Conservation (phyloP, 2,888 invertebrate genomes). For the Kuschelorhynchus macadamiae region DNA sequence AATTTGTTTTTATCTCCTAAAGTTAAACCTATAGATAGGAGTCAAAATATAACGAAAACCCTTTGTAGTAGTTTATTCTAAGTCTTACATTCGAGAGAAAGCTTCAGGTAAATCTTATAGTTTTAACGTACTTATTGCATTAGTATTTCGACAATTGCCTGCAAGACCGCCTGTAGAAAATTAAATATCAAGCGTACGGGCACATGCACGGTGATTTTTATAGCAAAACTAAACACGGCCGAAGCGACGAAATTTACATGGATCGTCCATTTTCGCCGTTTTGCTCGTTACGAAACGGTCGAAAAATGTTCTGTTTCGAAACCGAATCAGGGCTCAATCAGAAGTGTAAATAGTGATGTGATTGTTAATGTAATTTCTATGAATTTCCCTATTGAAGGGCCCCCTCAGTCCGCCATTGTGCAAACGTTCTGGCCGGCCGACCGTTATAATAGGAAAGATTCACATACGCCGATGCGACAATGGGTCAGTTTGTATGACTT, state of each 20-base stretch:
- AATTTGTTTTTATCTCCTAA: too few species aligned
- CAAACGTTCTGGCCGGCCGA: conserved; percentile 60
- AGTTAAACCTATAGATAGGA: too few species aligned
- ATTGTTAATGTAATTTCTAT: conserved; percentile 69
- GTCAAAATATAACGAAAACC: too few species aligned
- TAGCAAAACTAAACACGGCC: conserved; percentile 42
- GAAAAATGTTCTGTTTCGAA: conserved; percentile 41
- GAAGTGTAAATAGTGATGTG: conserved; percentile 68
- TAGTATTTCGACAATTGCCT: too few species aligned
- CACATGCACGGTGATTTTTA: conserved; percentile 24
- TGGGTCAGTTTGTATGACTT: conserved; percentile 60
- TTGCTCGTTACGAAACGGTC: conserved; percentile 47
- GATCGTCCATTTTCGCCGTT: conserved; percentile 26
- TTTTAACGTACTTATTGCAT: too few species aligned
- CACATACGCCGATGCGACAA: conserved; percentile 62
- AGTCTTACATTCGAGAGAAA: too few species aligned
- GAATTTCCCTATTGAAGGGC: conserved; percentile 67
- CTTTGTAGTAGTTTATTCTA: too few species aligned
- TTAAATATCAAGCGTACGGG: background rate
- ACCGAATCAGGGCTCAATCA: conserved; percentile 61
- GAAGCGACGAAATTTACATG: conserved; percentile 26
- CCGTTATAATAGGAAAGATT: conserved; percentile 66
- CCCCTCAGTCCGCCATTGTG: conserved; percentile 61
- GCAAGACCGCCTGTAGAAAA: too few species aligned
- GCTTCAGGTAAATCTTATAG: too few species aligned